Percentiles rank a stretch among this genome's conserved stretches.
phyloP scores from a whole-genome alignment of 1,140 invertebrate genomes.

The Ectropis grisescens region DNA sequence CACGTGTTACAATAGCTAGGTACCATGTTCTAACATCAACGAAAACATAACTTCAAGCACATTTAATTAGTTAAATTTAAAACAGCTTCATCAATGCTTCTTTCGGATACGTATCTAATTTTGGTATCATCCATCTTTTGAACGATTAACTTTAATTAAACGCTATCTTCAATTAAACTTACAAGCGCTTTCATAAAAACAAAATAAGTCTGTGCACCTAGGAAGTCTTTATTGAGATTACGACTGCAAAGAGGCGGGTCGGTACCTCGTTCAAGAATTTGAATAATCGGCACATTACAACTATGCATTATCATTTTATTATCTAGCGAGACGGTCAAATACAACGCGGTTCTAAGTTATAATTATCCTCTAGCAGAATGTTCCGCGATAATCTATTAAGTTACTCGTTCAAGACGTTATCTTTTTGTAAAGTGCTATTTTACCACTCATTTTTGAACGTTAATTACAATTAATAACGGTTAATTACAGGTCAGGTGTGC shows the following conservation, averaged over 20 bases:
- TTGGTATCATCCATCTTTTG: slow-evolving; percentile 24
- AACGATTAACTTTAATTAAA: slow-evolving; percentile 59
- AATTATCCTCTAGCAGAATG: slow-evolving; percentile 18
- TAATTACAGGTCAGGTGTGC: too few relatives aligned
- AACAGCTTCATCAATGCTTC: too few relatives aligned
- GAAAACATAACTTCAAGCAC: too few relatives aligned
- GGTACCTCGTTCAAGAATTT: slow-evolving; percentile 52
- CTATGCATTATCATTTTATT: slow-evolving; percentile 24
- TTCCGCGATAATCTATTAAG: slow-evolving; percentile 16
- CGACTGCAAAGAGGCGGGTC: slow-evolving; percentile 57
- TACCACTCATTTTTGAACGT: slow-evolving; percentile 4
- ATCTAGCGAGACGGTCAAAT: slow-evolving; percentile 15
- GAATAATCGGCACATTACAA: slow-evolving; percentile 55
- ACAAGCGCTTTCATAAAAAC: slow-evolving; percentile 46
- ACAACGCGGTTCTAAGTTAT: slow-evolving; percentile 16
- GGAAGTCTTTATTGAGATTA: slow-evolving; percentile 68
- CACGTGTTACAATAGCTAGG: too few relatives aligned
- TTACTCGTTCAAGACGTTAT: slow-evolving; percentile 13
- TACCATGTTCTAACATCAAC: too few relatives aligned
- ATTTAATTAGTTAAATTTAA: too few relatives aligned
- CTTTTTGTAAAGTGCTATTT: slow-evolving; percentile 10
- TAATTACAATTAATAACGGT: not conserved
- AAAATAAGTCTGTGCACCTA: slow-evolving; percentile 49
- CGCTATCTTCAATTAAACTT: slow-evolving; percentile 54
- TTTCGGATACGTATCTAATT: not conserved